Base-by-base conservation (phyloP, 1,140 invertebrate genomes). In the Panulirus ornatus region DNA sequence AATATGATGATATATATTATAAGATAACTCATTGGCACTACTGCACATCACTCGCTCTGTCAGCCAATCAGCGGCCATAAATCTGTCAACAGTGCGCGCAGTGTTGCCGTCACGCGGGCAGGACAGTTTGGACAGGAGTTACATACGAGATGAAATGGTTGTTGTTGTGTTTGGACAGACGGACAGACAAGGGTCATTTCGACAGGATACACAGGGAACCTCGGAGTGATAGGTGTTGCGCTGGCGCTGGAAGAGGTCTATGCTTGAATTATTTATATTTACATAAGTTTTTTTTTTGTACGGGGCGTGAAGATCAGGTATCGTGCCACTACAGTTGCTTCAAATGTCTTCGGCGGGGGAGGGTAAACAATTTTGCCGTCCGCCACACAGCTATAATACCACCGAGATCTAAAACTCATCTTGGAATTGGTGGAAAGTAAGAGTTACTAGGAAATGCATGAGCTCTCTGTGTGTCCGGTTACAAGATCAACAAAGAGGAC, bases 41-140 rank as follows among this genome's bases (percentile, higher is more conserved):
- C 44, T 36, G 84, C 84, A 78, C 51, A 75, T 87, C 84, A 87
- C 84, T 58, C 84, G 73, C 75, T 66, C 42, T 87, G 84, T 87
- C 84, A 78, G 84, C 84, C 84, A 87, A 87, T 87, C 84, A 87
- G 84, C 73, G 84, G 75, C 47, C 84, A 87, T 87, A 78, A 87
- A 87, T 87, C 84, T 87, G 84, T 87, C 84, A 87, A 78, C 84
- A 79, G 42, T 71, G 84, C 44, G n/a, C 30, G 75, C 84, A 40
- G 73, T 78, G 84, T 40, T 87, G 84, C 84, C 84, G 54, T 87
- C 84, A 79, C 16, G 73, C 11, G 84, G 51, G 54, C 54, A 11
- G 42, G 75, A 42, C 42, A 54, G 84, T 87, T 78, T 87, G 47
- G 70, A 87, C 83, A 73, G 83, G 63, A 71, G 63, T 71, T 71